These are phyloP conservation scores for Sussaba pulchella DNA, from an alignment of 2,888 invertebrate species.

Conservation along the genomic window DNA sequence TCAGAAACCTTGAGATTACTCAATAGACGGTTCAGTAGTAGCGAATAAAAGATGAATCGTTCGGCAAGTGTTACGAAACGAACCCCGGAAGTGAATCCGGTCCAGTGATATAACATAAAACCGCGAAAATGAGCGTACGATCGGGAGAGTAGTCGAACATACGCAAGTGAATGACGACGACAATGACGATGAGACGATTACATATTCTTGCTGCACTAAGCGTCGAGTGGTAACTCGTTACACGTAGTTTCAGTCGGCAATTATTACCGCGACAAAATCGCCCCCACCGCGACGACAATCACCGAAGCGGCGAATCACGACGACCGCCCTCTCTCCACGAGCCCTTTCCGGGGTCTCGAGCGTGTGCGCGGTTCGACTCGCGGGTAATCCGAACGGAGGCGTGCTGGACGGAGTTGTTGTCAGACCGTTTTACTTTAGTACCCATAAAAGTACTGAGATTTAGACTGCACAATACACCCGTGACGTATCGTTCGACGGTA, in stretches of 20 bases:
- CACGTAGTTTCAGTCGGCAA: conserved; percentile 52
- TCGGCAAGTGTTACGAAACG: not conserved
- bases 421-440: conserved; percentile 84
- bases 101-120: not conserved
- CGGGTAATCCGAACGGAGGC: conserved; percentile 67
- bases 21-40: not conserved
- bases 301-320: conserved; percentile 36
- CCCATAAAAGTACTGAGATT: conserved; percentile 84
- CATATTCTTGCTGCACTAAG: too few relatives aligned
- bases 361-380: conserved; percentile 67
- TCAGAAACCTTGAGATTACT: conserved; percentile 7
- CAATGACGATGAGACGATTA: conserved; percentile 22
- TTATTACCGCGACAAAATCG: conserved; percentile 58
- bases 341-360: conserved; percentile 29
- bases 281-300: conserved; percentile 28
- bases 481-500: conserved; percentile 78
- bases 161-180: conserved; percentile 6
- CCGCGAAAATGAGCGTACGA: not conserved
- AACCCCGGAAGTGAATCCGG: not conserved
- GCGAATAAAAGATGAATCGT: not conserved
- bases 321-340: not conserved
- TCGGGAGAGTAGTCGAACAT: not conserved
- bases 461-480: conserved; percentile 82
- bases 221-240: conserved; percentile 55
- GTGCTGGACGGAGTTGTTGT: conserved; percentile 79